Conservation (phyloP, 2,113 vertebrate species). For the Limnothrissa miodon region DNA sequence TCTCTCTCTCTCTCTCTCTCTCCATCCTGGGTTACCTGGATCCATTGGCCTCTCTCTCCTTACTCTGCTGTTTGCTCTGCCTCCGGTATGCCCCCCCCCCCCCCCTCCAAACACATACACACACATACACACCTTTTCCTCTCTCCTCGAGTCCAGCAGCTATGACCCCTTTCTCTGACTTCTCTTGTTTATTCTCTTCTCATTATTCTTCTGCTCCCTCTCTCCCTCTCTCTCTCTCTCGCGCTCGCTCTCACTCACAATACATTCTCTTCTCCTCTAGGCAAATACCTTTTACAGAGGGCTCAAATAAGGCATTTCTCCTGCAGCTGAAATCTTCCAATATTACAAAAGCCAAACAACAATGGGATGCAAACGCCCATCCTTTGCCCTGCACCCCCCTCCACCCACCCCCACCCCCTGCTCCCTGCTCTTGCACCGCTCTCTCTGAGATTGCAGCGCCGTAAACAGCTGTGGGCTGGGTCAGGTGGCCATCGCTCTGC, state of each 20-base stretch:
- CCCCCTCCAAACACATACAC: too few species aligned
- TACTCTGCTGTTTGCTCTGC: conserved; percentile 38
- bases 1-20: conserved; percentile 13
- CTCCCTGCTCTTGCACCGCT: background rate
- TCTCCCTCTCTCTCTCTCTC: conserved; percentile 25
- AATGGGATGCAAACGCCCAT: background rate
- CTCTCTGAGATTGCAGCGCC: conserved; percentile 59
- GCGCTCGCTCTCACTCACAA: conserved; percentile 33
- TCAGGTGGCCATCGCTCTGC: conserved; percentile 52
- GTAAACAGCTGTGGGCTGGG: conserved; percentile 69
- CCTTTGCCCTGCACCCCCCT: background rate
- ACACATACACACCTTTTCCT: background rate
- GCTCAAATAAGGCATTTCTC: background rate
- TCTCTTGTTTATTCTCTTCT: conserved; percentile 9
- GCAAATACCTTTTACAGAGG: background rate
- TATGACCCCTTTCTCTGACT: background rate
- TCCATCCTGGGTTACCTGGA: conserved; percentile 20
- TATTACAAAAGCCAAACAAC: background rate
- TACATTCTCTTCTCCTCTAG: background rate
- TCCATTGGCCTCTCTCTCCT: conserved; percentile 46
- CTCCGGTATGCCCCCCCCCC: conserved; percentile 26
- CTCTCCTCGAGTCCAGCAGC: conserved; percentile 3
- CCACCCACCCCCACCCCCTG: too few species aligned
- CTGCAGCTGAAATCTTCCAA: background rate
- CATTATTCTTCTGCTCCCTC: conserved; percentile 21